phyloP scores from a whole-genome alignment of 2,113 vertebrate genomes.

The Ptilorrhoa leucosticta region DNA sequence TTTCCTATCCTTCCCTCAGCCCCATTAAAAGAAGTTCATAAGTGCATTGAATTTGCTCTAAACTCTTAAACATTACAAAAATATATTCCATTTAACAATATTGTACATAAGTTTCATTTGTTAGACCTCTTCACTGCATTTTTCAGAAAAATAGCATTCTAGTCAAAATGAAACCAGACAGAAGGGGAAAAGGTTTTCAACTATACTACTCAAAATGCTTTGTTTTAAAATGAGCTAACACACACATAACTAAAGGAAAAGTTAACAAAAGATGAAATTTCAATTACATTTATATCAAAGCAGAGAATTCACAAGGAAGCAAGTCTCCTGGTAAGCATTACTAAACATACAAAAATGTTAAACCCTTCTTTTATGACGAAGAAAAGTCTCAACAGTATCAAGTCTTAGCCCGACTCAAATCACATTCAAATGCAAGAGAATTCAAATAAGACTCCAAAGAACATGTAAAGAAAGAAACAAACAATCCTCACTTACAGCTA shows the following conservation, averaged over 20 bases:
- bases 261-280: not conserved
- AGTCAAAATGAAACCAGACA: not conserved
- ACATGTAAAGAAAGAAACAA: not conserved
- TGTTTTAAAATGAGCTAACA: not conserved
- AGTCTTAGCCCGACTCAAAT: not conserved
- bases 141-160: not conserved
- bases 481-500: not conserved
- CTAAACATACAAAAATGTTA: not conserved
- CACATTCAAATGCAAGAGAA: not conserved
- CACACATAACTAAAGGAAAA: not conserved
- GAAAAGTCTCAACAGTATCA: not conserved
- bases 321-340: not conserved
- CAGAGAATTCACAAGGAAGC: not conserved
- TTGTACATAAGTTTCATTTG: not conserved
- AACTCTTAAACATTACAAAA: not conserved
- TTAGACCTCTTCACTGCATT: not conserved
- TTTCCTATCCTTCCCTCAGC: not conserved
- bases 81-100: not conserved
- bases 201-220: not conserved
- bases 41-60: not conserved
- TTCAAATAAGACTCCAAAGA: not conserved
- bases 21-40: not conserved
- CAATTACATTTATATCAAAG: not conserved
- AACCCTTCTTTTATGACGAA: not conserved
- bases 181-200: not conserved